Conservation (phyloP, 2,888 invertebrate genomes). For the Lepas anatifera region DNA sequence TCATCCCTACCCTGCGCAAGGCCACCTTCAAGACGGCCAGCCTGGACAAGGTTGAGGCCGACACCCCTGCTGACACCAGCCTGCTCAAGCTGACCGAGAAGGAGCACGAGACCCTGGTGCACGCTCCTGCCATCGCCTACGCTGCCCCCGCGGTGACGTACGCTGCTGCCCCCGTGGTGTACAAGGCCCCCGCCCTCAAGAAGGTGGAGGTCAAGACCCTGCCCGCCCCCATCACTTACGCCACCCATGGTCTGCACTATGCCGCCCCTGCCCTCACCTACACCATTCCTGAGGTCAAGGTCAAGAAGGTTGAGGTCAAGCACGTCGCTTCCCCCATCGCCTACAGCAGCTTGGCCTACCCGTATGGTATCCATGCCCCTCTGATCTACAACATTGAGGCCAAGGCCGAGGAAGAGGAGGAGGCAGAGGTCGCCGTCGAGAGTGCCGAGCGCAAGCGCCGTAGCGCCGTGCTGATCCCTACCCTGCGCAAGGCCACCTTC, state of each 20-base stretch:
- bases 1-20: not conserved
- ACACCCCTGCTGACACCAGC: too few relatives aligned
- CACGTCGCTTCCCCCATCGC: not conserved
- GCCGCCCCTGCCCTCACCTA: not conserved
- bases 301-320: not conserved
- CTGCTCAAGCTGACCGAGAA: too few relatives aligned
- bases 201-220: too few relatives aligned
- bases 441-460: conserved; percentile 11
- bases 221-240: not conserved
- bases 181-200: too few relatives aligned
- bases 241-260: not conserved
- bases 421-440: conserved; percentile 11
- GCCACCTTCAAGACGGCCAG: too few relatives aligned
- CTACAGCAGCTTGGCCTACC: not conserved
- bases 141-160: too few relatives aligned
- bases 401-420: conserved; percentile 18
- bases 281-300: not conserved
- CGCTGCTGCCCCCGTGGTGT: too few relatives aligned
- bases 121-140: too few relatives aligned
- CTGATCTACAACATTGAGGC: not conserved
- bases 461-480: conserved; percentile 25
- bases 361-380: not conserved
- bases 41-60: too few relatives aligned
- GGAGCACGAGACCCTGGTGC: too few relatives aligned
- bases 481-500: conserved; percentile 31